Conservation (phyloP, 2,113 vertebrate genomes). For the Corythornis vintsioides region DNA sequence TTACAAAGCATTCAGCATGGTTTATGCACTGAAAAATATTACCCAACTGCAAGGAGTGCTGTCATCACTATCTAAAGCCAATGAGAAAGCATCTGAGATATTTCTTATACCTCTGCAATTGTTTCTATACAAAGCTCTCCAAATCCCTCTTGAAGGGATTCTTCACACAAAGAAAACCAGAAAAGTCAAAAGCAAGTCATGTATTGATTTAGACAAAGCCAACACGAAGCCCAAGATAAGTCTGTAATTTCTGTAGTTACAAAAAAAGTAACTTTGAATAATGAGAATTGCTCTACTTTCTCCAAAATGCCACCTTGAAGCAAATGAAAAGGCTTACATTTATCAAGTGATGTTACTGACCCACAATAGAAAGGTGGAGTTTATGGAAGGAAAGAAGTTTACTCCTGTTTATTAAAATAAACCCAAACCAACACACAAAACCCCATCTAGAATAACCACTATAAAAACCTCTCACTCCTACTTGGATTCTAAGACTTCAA, state of each 20-base stretch:
- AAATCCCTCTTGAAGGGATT: conserved; percentile 66
- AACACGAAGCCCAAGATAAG: not conserved
- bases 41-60: not conserved
- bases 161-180: conserved; percentile 67
- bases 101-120: conserved; percentile 61
- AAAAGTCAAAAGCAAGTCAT: conserved; percentile 77
- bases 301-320: not conserved
- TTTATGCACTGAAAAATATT: not conserved
- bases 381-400: not conserved
- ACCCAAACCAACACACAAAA: not conserved
- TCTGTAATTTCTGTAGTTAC: not conserved
- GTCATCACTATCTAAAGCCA: conserved; percentile 13
- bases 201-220: not conserved
- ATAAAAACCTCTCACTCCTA: not conserved
- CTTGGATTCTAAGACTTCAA: not conserved
- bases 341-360: not conserved
- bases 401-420: not conserved
- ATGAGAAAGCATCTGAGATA: conserved; percentile 1
- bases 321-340: not conserved
- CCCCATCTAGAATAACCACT: not conserved
- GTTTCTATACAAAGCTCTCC: conserved; percentile 6
- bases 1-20: not conserved
- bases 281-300: not conserved
- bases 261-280: not conserved
- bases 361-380: not conserved